These are phyloP conservation scores for Pseudochromis fuscus DNA, from an alignment of 2,797 vertebrate species.

Conservation along the genomic window DNA sequence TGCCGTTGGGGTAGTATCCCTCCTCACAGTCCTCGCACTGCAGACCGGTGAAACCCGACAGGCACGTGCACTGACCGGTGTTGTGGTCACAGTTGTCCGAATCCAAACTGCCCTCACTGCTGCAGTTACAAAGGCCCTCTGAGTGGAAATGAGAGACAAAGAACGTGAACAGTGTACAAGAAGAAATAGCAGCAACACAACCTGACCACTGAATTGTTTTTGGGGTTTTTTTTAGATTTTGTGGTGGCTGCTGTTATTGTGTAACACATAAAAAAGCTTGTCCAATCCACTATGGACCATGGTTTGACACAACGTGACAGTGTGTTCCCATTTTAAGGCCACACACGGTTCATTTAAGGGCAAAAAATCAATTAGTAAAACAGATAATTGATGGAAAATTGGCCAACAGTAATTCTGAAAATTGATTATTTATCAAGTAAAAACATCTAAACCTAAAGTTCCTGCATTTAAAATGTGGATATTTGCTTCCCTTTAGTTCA, in stretches of 20 bases:
- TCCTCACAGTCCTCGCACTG: constrained; percentile 86
- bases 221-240: too few species aligned
- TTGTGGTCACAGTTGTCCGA: constrained; percentile 77
- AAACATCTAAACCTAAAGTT: too few species aligned
- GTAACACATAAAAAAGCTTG: too few species aligned
- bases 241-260: too few species aligned
- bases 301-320: too few species aligned
- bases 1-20: constrained; percentile 85
- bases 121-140: constrained; percentile 87
- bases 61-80: constrained; percentile 83
- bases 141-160: constrained; percentile 21
- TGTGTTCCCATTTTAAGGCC: too few species aligned
- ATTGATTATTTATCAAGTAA: not conserved
- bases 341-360: too few species aligned
- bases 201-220: not conserved
- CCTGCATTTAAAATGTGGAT: not conserved
- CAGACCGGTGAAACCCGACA: constrained; percentile 80
- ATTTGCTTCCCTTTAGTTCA: too few species aligned
- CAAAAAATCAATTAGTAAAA: too few species aligned
- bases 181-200: not conserved
- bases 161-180: not conserved
- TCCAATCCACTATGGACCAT: too few species aligned
- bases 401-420: not conserved
- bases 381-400: too few species aligned
- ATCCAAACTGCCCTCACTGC: constrained; percentile 81